Evolutionary conservation across 2,113 vertebrate genomes (phyloP).

Genomic region (Pseudopodoces humilis): DNA sequence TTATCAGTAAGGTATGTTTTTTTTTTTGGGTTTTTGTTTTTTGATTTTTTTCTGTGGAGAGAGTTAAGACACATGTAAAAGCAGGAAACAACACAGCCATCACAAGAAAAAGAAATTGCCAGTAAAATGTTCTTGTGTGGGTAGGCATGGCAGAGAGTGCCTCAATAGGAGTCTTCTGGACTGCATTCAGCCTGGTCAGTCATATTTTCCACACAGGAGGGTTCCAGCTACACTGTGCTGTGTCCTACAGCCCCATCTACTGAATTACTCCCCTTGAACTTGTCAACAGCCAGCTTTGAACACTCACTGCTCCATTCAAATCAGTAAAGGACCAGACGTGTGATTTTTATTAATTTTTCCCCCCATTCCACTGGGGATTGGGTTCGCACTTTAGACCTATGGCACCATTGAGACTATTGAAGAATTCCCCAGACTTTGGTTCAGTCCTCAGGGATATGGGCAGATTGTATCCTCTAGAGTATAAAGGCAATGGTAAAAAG

Average conservation of each 20-base stretch:
- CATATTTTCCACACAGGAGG: background rate
- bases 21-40: background rate
- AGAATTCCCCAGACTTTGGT: background rate
- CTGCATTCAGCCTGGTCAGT: background rate
- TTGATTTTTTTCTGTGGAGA: background rate
- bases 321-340: background rate
- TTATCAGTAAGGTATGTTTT: background rate
- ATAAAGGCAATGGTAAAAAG: background rate
- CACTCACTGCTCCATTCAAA: background rate
- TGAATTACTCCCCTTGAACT: background rate
- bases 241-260: background rate
- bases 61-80: background rate
- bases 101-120: background rate
- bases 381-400: background rate
- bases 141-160: background rate
- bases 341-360: background rate
- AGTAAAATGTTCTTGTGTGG: background rate
- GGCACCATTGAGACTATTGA: fast-evolving
- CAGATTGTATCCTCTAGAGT: background rate
- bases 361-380: fast-evolving
- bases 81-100: background rate
- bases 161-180: background rate
- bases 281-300: background rate
- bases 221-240: background rate
- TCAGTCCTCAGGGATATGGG: fast-evolving